Base-by-base conservation (phyloP, 1,140 invertebrate genomes). In the Bombus breviceps region DNA sequence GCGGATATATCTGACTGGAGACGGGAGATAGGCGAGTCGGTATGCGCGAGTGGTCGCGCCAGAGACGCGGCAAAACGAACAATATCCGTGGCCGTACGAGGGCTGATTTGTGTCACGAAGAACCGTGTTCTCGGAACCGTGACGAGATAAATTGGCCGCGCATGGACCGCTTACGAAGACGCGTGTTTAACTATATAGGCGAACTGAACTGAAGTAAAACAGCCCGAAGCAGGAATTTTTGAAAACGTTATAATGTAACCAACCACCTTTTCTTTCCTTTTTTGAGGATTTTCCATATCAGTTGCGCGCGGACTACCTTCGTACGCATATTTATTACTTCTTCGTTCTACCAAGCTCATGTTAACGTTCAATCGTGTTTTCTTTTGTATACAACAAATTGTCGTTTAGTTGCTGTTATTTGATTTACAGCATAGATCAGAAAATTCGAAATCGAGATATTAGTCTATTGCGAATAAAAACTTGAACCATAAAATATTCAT, bases 51-150 rank as follows among this genome's bases (percentile, higher is more conserved):
- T 53, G n/a, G 78, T 47, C 43, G 64, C 64, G 41, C 69, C 25
- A 13, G 4, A 69, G 64, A 69, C 78, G 18, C n/a, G 12, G 64
- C 64, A 80, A 53, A 80, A 69, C 32, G 64, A 80, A 18, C 32
- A 80, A 53, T 80, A 37, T 69, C 47, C 62, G 32, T 5, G 39
- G 13, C 13, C 9, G 12, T 71, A 71, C 43, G n/a, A 43, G 43
- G 43, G 43, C 43, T 80, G 78, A 80, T 80, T 80, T 71, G 43
- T 80, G 37, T 79, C 41, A 25, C 62, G 39, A 32, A 2, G 39
- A 9, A 43, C n/a, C 62, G 5, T 32, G 25, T 81, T 71, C 43
- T 71, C 18, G 66, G 78, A 53, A 80, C 15, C 12, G 25, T 39
- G 10, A 15, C 43, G 78, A 71, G 66, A 39, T 79, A 47, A 66